Evolutionary conservation across 2,888 invertebrate species (phyloP).

Genomic region (Drosophila antonietae): DNA sequence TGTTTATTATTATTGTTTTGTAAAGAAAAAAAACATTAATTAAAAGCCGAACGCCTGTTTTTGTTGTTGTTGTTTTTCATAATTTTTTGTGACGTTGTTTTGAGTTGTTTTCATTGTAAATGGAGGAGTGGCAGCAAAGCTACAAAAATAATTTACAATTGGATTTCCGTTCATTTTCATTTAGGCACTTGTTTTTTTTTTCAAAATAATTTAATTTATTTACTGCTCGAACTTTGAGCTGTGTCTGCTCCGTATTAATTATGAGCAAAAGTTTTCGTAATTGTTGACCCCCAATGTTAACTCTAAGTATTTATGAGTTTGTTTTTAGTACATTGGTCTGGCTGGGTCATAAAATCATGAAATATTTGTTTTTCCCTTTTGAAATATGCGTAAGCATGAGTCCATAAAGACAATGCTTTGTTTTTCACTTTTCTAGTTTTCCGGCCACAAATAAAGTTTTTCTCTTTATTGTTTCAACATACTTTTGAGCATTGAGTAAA

Average conservation of each 20-base stretch:
- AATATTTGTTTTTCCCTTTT: conserved; percentile 20
- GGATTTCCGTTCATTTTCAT: conserved; percentile 28
- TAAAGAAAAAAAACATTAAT: conserved; percentile 63
- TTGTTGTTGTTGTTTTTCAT: conserved; percentile 37
- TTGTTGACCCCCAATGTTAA: conserved; percentile 46
- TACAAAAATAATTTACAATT: conserved; percentile 31
- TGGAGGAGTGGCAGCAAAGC: conserved; percentile 8
- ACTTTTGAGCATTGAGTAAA: conserved; percentile 9
- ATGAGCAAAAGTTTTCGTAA: conserved; percentile 26
- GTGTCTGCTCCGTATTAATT: conserved; percentile 8
- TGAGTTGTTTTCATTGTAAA: conserved; percentile 49
- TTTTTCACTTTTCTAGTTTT: conserved; percentile 34
- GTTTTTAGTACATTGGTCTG: conserved; percentile 30
- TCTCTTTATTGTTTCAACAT: conserved; percentile 33
- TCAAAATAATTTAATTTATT: conserved; percentile 28
- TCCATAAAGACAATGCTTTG: conserved; percentile 65
- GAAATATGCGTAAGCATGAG: conserved; percentile 33
- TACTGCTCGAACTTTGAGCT: conserved; percentile 13
- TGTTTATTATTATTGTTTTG: conserved; percentile 24
- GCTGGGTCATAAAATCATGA: conserved; percentile 29
- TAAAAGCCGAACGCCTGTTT: conserved; percentile 42
- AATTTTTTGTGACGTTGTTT: conserved; percentile 43
- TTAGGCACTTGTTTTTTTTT: conserved; percentile 16
- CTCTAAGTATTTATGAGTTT: conserved; percentile 48
- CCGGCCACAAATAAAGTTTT: conserved; percentile 33